phyloP scores from a whole-genome alignment of 2,888 invertebrate genomes.

The Lamproptera curius region DNA sequence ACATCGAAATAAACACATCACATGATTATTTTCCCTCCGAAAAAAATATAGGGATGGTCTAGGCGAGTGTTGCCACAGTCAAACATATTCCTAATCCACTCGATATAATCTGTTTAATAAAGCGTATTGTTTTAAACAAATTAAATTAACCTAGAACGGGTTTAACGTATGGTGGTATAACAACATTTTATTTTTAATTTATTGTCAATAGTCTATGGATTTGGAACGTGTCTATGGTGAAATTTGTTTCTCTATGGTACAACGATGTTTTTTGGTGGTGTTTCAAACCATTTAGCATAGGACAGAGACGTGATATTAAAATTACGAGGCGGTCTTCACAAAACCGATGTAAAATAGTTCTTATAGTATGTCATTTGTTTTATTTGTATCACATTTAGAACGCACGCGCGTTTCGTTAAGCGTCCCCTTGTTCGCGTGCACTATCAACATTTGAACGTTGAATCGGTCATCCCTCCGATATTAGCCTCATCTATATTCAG shows the following conservation, averaged over 20 bases:
- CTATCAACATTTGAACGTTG: constrained; percentile 45
- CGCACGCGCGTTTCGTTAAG: constrained; percentile 30
- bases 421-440: constrained; percentile 40
- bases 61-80: no score
- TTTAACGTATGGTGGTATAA: no score
- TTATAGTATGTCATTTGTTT: constrained; percentile 41
- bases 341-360: constrained; percentile 32
- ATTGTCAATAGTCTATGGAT: constrained; percentile 9
- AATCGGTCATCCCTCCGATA: constrained; percentile 51
- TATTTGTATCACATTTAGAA: constrained; percentile 42
- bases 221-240: constrained; percentile 5
- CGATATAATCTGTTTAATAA: no score
- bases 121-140: no score
- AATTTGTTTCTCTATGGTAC: no score
- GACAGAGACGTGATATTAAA: constrained; percentile 48
- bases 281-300: constrained; percentile 25
- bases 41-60: no score
- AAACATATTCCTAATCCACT: no score
- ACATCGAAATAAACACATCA: no score
- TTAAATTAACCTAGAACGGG: no score
- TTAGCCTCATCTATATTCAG: constrained; percentile 68
- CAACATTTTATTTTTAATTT: constrained; percentile 9
- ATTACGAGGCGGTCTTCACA: constrained; percentile 56
- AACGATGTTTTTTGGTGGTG: no score
- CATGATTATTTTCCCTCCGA: no score